Base-by-base conservation (phyloP, 1,140 invertebrate genomes). In the Campodea augens region DNA sequence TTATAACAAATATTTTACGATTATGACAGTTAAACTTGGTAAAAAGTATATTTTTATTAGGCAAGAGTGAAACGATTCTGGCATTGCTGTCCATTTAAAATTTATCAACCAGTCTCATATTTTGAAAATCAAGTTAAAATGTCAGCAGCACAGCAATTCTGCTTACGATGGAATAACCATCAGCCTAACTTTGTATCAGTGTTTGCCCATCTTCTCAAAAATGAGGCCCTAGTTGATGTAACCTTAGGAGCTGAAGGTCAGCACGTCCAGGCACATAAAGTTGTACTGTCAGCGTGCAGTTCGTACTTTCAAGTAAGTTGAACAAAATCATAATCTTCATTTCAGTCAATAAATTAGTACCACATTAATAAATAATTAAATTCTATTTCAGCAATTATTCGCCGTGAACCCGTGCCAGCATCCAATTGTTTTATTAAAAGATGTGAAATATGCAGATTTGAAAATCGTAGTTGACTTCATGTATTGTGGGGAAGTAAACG, bases 71-170 rank as follows among this genome's bases (percentile, higher is more conserved):
- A n/a, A n/a, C n/a, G n/a, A n/a, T n/a, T n/a, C n/a, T n/a, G n/a
- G n/a, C n/a, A n/a, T n/a, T n/a, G n/a, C n/a, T n/a, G n/a, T n/a
- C n/a, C n/a, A n/a, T n/a, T n/a, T n/a, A n/a, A n/a, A n/a, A n/a
- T n/a, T n/a, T n/a, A n/a, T n/a, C n/a, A n/a, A n/a, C n/a, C n/a
- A n/a, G n/a, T n/a, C n/a, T n/a, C n/a, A n/a, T n/a, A n/a, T n/a
- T n/a, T n/a, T n/a, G n/a, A n/a, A n/a, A n/a, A n/a, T n/a, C n/a
- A n/a, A n/a, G n/a, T n/a, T n/a, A n/a, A n/a, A n/a, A n/a, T n/a
- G n/a, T n/a, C n/a, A n/a, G n/a, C n/a, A n/a, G n/a, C n/a, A n/a
- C 82, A 87, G 64, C 81, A 89, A 56, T 89, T 85, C 60, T 85
- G 81, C 60, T 65, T 87, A 48, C 70, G 81, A 44, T 87, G 84